These are phyloP conservation scores for Epinephelus awoara DNA, from an alignment of 2,797 vertebrate genomes.

Conservation along the genomic window DNA sequence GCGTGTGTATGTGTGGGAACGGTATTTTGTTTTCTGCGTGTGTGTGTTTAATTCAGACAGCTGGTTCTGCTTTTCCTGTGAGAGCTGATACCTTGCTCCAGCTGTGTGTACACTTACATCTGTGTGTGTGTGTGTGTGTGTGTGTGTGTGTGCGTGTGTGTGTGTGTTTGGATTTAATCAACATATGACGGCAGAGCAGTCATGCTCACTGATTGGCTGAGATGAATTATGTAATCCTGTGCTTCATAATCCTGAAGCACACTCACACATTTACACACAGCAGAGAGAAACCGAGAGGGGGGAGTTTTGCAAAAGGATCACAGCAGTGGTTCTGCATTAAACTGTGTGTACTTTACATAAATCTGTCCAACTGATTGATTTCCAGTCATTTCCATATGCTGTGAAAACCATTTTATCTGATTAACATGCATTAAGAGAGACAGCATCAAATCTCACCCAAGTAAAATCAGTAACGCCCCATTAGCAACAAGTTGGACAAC, in stretches of 20 bases:
- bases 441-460: neutral
- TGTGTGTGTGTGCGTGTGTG: slow-evolving; percentile 32
- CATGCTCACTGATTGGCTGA: slow-evolving; percentile 47
- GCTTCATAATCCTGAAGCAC: slow-evolving; percentile 21
- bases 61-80: slow-evolving; percentile 50
- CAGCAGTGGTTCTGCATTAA: neutral
- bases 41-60: slow-evolving; percentile 49
- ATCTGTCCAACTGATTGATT: neutral
- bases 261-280: slow-evolving; percentile 9
- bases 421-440: neutral
- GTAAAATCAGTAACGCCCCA: too few relatives aligned
- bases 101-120: slow-evolving; percentile 55
- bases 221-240: slow-evolving; percentile 49
- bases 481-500: too few relatives aligned
- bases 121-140: slow-evolving; percentile 13
- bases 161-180: slow-evolving; percentile 46
- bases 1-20: neutral
- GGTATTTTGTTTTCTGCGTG: neutral
- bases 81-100: slow-evolving; percentile 55
- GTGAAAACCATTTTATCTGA: neutral
- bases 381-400: neutral
- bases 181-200: slow-evolving; percentile 29
- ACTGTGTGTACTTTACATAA: slow-evolving; percentile 6
- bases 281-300: neutral
- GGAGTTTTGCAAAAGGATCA: neutral